A percentile compares a stretch with the other conserved stretches of the same genome.
Evolutionary conservation across 2,797 vertebrate genomes (phyloP).

Genomic region (Varecia variegata): DNA sequence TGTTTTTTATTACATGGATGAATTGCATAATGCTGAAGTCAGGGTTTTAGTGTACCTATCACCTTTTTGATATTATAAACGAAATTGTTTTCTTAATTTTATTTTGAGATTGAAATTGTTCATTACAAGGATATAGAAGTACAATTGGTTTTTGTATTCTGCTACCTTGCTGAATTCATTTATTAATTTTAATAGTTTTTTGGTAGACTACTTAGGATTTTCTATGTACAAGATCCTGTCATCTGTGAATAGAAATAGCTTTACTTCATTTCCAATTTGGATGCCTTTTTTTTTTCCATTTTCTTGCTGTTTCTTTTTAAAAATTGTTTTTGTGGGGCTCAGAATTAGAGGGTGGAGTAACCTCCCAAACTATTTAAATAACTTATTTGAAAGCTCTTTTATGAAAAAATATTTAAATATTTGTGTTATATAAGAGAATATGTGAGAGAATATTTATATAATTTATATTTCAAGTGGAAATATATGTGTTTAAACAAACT

Average conservation of each 20-base stretch:
- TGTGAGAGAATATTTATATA: neutral
- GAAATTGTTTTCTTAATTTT: too few relatives aligned
- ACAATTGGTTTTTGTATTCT: neutral
- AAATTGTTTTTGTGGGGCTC: neutral
- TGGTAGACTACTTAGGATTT: neutral
- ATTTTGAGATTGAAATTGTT: too few relatives aligned
- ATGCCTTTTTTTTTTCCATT: neutral
- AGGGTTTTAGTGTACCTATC: too few relatives aligned
- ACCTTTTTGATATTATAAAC: too few relatives aligned
- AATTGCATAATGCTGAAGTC: too few relatives aligned
- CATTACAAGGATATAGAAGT: too few relatives aligned
- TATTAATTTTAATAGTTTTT: neutral
- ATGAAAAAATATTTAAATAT: neutral
- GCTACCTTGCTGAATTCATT: neutral
- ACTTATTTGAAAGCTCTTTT: neutral
- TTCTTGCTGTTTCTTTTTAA: neutral
- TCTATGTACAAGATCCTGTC: neutral
- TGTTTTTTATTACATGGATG: too few relatives aligned
- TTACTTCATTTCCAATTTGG: neutral
- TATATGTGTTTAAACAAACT: neutral
- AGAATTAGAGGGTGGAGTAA: neutral
- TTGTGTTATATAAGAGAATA: neutral
- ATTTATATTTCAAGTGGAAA: conserved; percentile 23
- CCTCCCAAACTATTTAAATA: neutral
- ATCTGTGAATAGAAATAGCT: neutral